Evolutionary conservation across 2,888 invertebrate species (phyloP), one percentile per base, ranked within the genome.

Genomic region (Agrochola lota): DNA sequence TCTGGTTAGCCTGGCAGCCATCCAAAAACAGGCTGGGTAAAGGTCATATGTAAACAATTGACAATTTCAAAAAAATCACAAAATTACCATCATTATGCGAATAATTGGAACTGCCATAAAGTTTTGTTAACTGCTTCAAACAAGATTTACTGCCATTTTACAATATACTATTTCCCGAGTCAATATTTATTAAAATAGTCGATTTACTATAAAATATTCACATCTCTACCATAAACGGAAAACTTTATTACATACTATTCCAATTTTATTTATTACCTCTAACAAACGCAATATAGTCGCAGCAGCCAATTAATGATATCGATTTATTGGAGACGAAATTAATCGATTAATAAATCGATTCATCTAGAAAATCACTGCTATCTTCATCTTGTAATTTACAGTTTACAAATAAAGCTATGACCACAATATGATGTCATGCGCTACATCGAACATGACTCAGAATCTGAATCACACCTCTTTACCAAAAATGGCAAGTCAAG

Each of bases 401-500:
- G 67, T 80, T 80, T 78, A 77, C 82, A 81, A 78, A 88, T 80
- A 85, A 81, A 83, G 83, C 75, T 78, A 87, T 87, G 84, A 84
- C 74, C 80, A 82, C 82, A 72, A 60, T 64, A 84, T 87, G 90
- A 89, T 84, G 83, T 88, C 85, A 86, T 80, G 74, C 68, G 40
- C 63, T 67, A 83, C 78, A 75, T 74, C 46, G 64, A 52, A 57
- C 57, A 64, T 89, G 89, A 89, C 57, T 89, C 89, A 89, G 59
- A 30, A 30, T 49, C 71, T 88, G 88, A 89, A 68, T 89, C 89
- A 89, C 88, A 84, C 59, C 71, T 85, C 81, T 71, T 83, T 74
- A 75, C 88, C 90, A 87, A 86, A 89, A 84, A 85, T 83, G 89
- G 89, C 74, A 23, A 62, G 74, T 68, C 80, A 73, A 77, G 74